Evolutionary conservation across 1,140 invertebrate genomes (phyloP).

Genomic region (Neodiprion virginianus): DNA sequence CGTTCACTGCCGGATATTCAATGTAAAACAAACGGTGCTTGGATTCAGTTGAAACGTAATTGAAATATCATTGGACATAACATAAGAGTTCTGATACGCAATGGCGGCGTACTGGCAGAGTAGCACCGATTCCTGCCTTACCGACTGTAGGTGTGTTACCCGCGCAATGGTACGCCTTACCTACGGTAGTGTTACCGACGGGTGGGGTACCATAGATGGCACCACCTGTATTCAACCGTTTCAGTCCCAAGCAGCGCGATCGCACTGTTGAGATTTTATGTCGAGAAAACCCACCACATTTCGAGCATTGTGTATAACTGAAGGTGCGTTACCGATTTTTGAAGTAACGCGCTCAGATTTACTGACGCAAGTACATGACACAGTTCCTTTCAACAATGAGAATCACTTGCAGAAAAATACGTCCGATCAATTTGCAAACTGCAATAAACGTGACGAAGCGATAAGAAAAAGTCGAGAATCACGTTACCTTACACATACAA

Average conservation of each 20-base stretch:
- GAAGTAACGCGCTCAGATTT: constrained; percentile 24
- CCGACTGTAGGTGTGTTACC: no score
- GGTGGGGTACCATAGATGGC: no score
- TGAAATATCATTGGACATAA: no score
- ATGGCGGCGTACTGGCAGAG: no score
- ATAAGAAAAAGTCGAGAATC: constrained; percentile 1
- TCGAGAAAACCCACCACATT: constrained; percentile 19
- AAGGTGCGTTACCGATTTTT: constrained; percentile 22
- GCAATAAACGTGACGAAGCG: neutral
- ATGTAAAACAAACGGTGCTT: no score
- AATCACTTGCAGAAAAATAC: neutral
- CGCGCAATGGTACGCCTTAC: no score
- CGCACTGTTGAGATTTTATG: constrained; percentile 18
- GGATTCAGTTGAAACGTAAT: no score
- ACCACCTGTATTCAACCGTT: neutral
- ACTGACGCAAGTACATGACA: constrained; percentile 13
- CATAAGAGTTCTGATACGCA: no score
- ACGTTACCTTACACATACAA: constrained; percentile 1
- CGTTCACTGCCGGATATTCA: no score
- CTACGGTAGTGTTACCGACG: no score
- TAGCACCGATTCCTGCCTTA: no score
- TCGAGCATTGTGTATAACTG: constrained; percentile 18
- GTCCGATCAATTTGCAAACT: constrained; percentile 4
- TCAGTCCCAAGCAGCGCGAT: constrained; percentile 10
- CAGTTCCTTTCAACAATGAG: no score